phyloP scores from a whole-genome alignment of 2,888 invertebrate species.

The Scaptomyza cyrtandrae region DNA sequence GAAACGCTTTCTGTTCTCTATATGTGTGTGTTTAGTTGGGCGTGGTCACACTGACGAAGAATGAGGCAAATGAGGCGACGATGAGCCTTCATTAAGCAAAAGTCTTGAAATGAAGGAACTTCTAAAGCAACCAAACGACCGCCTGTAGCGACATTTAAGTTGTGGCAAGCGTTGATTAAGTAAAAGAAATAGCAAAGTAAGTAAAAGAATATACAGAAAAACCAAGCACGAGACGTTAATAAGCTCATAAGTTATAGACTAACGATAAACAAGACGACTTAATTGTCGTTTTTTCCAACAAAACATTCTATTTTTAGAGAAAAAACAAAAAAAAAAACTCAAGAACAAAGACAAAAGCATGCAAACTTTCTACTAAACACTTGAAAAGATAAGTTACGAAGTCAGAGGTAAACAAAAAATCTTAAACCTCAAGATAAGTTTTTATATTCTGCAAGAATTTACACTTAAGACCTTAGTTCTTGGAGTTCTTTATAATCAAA shows the following conservation, averaged over 20 bases:
- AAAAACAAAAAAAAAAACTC: not conserved
- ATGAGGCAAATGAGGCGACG: not conserved
- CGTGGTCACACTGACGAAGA: conserved; percentile 38
- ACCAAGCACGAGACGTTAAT: conserved; percentile 9
- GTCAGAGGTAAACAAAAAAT: no score
- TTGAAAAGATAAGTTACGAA: no score
- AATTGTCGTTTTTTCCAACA: not conserved
- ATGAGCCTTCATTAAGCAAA: conserved; percentile 30
- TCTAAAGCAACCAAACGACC: conserved; percentile 21
- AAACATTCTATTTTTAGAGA: not conserved
- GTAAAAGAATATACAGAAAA: conserved; percentile 7
- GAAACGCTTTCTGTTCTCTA: conserved; percentile 10
- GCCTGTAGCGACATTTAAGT: conserved; percentile 34
- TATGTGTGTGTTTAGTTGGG: conserved; percentile 41
- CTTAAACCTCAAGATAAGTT: no score
- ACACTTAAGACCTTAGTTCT: no score
- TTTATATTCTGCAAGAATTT: no score
- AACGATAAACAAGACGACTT: not conserved
- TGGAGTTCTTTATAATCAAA: no score
- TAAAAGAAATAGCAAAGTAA: conserved; percentile 2
- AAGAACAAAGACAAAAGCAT: not conserved
- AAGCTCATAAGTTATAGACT: conserved; percentile 6
- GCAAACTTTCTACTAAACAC: no score
- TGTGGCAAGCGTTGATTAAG: conserved; percentile 26
- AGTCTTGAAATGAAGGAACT: conserved; percentile 10